Conservation (phyloP, 2,113 vertebrate genomes). For the Eurypyga helias region DNA sequence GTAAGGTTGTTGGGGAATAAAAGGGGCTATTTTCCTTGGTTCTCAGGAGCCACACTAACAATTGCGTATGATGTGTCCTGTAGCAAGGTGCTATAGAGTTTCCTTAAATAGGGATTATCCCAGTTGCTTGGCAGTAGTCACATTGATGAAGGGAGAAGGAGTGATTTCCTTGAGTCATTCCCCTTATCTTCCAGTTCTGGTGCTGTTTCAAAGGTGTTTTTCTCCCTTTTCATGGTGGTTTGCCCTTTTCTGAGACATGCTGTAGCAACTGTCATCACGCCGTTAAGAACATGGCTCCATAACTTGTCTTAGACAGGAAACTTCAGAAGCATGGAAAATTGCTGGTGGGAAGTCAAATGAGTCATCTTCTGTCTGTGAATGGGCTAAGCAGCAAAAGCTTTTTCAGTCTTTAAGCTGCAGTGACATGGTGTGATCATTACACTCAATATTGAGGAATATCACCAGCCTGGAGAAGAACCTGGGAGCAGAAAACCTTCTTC, state of each 20-base stretch:
- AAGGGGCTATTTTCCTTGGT: not conserved
- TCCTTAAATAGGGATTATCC: not conserved
- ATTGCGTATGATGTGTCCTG: not conserved
- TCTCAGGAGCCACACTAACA: not conserved
- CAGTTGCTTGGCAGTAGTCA: not conserved
- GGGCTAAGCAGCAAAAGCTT: not conserved
- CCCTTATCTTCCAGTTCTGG: not conserved
- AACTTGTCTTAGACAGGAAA: not conserved
- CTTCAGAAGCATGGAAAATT: not conserved
- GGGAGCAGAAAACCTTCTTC: not conserved
- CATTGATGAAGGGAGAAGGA: not conserved
- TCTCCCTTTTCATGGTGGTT: not conserved
- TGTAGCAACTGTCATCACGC: conserved; percentile 6
- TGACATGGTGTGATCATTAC: not conserved
- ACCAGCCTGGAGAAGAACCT: not conserved
- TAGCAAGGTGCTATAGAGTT: not conserved
- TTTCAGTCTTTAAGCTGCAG: not conserved
- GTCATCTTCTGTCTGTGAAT: conserved; percentile 15
- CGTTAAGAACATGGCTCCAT: not conserved
- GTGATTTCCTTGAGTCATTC: not conserved
- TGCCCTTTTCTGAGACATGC: conserved; percentile 18
- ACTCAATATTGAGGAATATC: not conserved
- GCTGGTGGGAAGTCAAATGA: conserved; percentile 9
- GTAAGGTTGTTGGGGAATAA: not conserved
- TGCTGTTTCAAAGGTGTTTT: conserved; percentile 16